Conservation (phyloP, 2,113 vertebrate species). For the Etia nguti region DNA sequence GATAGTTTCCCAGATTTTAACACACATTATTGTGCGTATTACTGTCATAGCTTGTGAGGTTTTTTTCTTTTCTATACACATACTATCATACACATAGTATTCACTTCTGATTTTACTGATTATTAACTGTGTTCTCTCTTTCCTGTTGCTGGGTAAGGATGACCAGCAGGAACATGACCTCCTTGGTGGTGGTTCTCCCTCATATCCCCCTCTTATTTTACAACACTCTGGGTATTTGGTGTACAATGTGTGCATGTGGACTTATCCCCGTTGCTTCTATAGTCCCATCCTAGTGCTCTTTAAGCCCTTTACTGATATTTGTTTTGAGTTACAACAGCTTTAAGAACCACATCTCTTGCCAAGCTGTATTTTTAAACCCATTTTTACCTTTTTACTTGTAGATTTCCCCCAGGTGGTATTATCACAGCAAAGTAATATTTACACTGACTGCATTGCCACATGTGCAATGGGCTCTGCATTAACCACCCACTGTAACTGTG, state of each 20-base stretch:
- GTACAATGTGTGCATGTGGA: neutral
- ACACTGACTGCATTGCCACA: neutral
- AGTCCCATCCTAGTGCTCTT: neutral
- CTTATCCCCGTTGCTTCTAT: neutral
- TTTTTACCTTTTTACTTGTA: neutral
- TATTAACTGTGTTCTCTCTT: neutral
- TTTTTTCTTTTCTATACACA: too few species aligned
- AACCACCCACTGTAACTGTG: neutral
- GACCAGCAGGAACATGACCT: neutral
- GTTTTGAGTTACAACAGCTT: neutral
- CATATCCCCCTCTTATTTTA: neutral
- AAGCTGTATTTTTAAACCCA: neutral
- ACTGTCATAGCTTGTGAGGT: too few species aligned
- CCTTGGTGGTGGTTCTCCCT: neutral
- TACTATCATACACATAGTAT: too few species aligned
- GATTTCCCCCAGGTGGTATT: neutral
- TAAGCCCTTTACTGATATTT: neutral
- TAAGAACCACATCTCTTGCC: neutral
- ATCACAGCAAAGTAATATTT: neutral
- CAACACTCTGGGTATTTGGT: neutral
- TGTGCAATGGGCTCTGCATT: neutral
- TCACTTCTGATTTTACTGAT: neutral
- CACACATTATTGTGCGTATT: neutral
- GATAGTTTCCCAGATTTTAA: neutral
- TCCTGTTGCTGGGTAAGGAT: neutral